Evolutionary conservation across 2,888 invertebrate species (phyloP).

Genomic region (Anoncus sp.): DNA sequence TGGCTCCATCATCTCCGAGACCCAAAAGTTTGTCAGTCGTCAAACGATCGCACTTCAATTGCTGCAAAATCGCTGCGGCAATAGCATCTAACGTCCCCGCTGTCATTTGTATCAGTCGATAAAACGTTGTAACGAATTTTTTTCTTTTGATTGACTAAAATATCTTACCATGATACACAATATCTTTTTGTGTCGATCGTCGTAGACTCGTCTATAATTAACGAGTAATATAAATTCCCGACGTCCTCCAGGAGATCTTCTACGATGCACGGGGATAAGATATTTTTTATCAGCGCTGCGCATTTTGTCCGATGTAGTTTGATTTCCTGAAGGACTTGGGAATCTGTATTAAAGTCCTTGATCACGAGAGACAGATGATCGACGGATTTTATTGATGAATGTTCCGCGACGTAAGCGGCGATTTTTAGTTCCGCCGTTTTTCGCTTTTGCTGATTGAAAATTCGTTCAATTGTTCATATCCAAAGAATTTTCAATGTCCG

Average conservation of each 20-base stretch:
- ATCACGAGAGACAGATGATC: too few relatives aligned
- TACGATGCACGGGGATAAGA: not conserved
- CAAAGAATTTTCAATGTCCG: too few relatives aligned
- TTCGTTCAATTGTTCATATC: too few relatives aligned
- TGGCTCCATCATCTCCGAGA: constrained; percentile 36
- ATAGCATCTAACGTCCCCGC: constrained; percentile 55
- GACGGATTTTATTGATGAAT: too few relatives aligned
- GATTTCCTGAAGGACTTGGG: too few relatives aligned
- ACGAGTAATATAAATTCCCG: constrained; percentile 69
- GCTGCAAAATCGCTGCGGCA: constrained; percentile 35
- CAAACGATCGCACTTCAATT: constrained; percentile 59
- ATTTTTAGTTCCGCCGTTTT: too few relatives aligned
- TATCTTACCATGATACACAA: constrained; percentile 62
- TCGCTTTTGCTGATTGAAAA: too few relatives aligned
- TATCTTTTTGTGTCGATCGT: constrained; percentile 58
- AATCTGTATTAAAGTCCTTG: too few relatives aligned
- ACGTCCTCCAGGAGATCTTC: constrained; percentile 66
- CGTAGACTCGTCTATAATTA: constrained; percentile 73
- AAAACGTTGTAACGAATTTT: constrained; percentile 61
- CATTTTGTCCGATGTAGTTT: too few relatives aligned
- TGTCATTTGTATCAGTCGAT: constrained; percentile 53
- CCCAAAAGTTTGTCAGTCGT: constrained; percentile 63
- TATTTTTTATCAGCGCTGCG: too few relatives aligned
- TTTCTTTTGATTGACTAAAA: constrained; percentile 42
- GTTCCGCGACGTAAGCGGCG: too few relatives aligned